Conservation (phyloP, 1,140 invertebrate genomes). For the Solen grandis region DNA sequence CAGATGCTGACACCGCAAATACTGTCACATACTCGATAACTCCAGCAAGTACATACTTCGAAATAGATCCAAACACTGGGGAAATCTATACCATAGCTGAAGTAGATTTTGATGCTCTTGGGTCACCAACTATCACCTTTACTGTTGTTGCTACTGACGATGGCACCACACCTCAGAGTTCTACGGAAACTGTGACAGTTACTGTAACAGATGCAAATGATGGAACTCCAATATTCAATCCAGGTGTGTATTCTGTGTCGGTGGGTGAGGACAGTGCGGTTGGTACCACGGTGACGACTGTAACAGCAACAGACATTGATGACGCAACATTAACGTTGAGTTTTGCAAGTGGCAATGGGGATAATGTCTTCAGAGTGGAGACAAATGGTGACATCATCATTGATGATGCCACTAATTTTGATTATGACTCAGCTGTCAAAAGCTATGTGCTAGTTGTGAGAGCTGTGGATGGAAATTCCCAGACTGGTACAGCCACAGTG, state of each 20-base stretch:
- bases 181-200: constrained; percentile 60
- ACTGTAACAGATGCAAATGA: constrained; percentile 66
- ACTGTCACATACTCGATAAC: constrained; percentile 35
- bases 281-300: constrained; percentile 18
- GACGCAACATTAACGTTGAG: constrained; percentile 4
- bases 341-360: constrained; percentile 15
- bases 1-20: constrained; percentile 54
- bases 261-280: constrained; percentile 39
- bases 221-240: constrained; percentile 64
- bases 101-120: constrained; percentile 57
- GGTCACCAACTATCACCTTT: constrained; percentile 52
- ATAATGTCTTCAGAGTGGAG: constrained; percentile 48
- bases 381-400: constrained; percentile 40
- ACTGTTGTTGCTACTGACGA: constrained; percentile 61
- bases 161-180: constrained; percentile 30
- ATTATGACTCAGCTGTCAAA: constrained; percentile 85
- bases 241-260: constrained; percentile 22
- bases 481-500: constrained; percentile 53
- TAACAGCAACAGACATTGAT: constrained; percentile 21
- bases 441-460: constrained; percentile 57
- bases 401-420: constrained; percentile 85
- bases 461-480: constrained; percentile 56
- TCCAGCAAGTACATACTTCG: constrained; percentile 18
- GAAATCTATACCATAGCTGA: constrained; percentile 24
- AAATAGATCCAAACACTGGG: constrained; percentile 51